These are phyloP conservation scores for Operophtera brumata DNA, from an alignment of 2,888 invertebrate species.

Conservation along the genomic window DNA sequence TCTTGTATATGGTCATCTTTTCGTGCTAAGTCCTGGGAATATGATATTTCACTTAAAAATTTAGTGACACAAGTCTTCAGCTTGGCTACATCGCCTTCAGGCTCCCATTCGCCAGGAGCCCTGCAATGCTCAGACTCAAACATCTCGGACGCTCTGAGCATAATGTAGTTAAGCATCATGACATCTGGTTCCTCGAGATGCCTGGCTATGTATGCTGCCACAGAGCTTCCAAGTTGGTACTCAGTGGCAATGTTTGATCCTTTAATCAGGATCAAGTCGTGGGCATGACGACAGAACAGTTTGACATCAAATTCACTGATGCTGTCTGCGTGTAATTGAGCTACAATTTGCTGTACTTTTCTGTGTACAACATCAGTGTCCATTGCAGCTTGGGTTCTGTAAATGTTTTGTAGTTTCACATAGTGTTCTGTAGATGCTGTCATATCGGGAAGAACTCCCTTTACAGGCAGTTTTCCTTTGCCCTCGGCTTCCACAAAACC, in stretches of 20 bases:
- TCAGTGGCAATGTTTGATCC: conserved; percentile 91
- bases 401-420: conserved; percentile 93
- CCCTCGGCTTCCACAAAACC: conserved; percentile 94
- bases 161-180: conserved; percentile 93
- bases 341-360: conserved; percentile 89
- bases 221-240: conserved; percentile 84
- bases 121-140: conserved; percentile 94
- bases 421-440: conserved; percentile 96
- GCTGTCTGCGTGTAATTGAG: conserved; percentile 87
- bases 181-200: conserved; percentile 91
- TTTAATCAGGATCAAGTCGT: conserved; percentile 88
- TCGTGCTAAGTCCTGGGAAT: conserved; percentile 81
- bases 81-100: conserved; percentile 94
- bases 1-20: conserved; percentile 98
- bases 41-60: conserved; percentile 92
- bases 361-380: conserved; percentile 91
- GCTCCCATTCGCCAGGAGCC: conserved; percentile 93
- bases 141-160: conserved; percentile 93
- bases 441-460: conserved; percentile 97
- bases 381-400: conserved; percentile 89
- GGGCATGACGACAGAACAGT: conserved; percentile 93
- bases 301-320: conserved; percentile 91
- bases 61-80: conserved; percentile 88
- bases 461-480: conserved; percentile 88
- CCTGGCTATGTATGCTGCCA: conserved; percentile 81